These are phyloP conservation scores for Misgurnus mizolepis DNA, from an alignment of 2,113 vertebrate genomes.

Conservation along the genomic window DNA sequence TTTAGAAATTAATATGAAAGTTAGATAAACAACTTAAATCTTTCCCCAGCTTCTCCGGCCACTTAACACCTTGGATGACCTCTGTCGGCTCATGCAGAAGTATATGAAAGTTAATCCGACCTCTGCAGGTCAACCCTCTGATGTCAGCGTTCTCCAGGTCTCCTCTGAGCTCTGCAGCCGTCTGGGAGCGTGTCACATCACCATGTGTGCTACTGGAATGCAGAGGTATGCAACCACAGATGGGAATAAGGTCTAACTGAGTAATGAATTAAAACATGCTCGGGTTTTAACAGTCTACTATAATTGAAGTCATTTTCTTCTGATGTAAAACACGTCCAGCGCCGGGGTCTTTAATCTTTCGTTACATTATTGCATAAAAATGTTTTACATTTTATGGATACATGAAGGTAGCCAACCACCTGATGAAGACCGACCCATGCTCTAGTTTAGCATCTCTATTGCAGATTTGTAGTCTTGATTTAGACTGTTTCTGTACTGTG, in stretches of 20 bases:
- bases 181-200: slow-evolving; percentile 92
- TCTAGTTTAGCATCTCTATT: not conserved
- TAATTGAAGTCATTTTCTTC: not conserved
- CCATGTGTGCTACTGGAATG: slow-evolving; percentile 93
- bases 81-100: slow-evolving; percentile 92
- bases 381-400: too few relatives aligned
- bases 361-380: too few relatives aligned
- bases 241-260: not conserved
- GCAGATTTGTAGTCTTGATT: not conserved
- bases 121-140: slow-evolving; percentile 71
- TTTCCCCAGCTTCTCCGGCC: slow-evolving; percentile 87
- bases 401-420: too few relatives aligned
- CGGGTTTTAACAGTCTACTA: not conserved
- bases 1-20: not conserved
- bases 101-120: slow-evolving; percentile 76
- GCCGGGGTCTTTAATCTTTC: not conserved
- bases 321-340: not conserved
- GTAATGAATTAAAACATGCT: not conserved
- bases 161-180: slow-evolving; percentile 96
- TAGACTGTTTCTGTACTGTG: slow-evolving; percentile 20
- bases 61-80: slow-evolving; percentile 96
- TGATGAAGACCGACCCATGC: too few relatives aligned
- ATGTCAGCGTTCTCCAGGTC: slow-evolving; percentile 84
- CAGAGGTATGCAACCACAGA: slow-evolving; percentile 79
- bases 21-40: not conserved